Evolutionary conservation across 2,113 vertebrate species (phyloP).

Genomic region (Oreochromis tanganicae): DNA sequence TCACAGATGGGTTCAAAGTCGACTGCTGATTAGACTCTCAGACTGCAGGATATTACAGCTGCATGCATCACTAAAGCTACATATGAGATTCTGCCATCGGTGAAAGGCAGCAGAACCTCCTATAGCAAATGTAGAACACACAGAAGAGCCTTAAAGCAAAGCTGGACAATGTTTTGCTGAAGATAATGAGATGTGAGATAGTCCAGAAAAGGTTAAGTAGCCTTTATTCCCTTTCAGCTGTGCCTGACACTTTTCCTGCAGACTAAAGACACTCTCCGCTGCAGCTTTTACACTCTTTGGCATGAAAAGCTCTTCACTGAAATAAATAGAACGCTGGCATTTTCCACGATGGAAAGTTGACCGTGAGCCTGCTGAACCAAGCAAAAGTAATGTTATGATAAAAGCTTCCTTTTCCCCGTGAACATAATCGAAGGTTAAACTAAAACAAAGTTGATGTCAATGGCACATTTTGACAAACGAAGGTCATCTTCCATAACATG

Average conservation of each 20-base stretch:
- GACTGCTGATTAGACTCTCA: neutral
- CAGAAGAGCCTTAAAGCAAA: neutral
- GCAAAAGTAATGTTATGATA: neutral
- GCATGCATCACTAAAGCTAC: neutral
- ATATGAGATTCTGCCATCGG: neutral
- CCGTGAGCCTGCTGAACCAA: neutral
- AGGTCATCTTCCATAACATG: neutral
- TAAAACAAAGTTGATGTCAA: neutral
- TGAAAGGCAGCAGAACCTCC: neutral
- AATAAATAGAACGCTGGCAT: conserved; percentile 11
- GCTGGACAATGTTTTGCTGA: neutral
- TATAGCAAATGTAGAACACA: neutral
- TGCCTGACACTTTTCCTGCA: neutral
- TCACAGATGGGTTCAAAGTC: neutral
- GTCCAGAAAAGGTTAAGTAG: conserved; percentile 16
- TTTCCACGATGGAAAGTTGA: neutral
- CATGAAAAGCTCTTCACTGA: conserved; percentile 1
- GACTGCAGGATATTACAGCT: neutral
- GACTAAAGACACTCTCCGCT: neutral
- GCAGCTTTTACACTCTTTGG: neutral
- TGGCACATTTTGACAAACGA: neutral
- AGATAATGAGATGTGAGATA: neutral
- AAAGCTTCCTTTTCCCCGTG: neutral
- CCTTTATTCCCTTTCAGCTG: neutral
- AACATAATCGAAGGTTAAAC: neutral